Evolutionary conservation across 2,113 vertebrate genomes (phyloP).

Genomic region (Oncorhynchus tshawytscha): DNA sequence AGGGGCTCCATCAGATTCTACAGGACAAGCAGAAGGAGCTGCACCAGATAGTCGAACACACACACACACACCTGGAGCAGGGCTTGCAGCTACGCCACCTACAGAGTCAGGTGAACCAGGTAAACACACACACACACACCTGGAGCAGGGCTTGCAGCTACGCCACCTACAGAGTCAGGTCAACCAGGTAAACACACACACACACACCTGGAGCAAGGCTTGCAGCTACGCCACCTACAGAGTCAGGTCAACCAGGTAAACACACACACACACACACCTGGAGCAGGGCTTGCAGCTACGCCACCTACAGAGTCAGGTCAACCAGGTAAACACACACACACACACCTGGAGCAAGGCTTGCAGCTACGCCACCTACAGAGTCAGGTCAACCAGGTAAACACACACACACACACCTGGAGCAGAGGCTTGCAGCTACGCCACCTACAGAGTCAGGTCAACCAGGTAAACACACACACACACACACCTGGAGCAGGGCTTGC

Average conservation of each 20-base stretch:
- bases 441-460: constrained; percentile 21
- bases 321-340: not conserved
- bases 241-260: too few relatives aligned
- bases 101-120: constrained; percentile 55
- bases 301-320: constrained; percentile 10
- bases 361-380: too few relatives aligned
- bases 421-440: too few relatives aligned
- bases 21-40: constrained; percentile 71
- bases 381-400: too few relatives aligned
- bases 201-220: constrained; percentile 62
- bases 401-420: too few relatives aligned
- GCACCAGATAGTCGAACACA: constrained; percentile 69
- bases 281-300: constrained; percentile 4
- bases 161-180: constrained; percentile 9
- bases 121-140: not conserved
- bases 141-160: constrained; percentile 4
- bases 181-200: constrained; percentile 6
- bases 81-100: constrained; percentile 70
- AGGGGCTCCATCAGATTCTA: constrained; percentile 64
- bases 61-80: constrained; percentile 69
- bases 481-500: constrained; percentile 66
- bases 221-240: constrained; percentile 56
- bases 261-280: too few relatives aligned
- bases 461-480: not conserved
- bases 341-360: too few relatives aligned